Evolutionary conservation across 2,797 vertebrate genomes (phyloP).

Genomic region (Trachurus trachurus): DNA sequence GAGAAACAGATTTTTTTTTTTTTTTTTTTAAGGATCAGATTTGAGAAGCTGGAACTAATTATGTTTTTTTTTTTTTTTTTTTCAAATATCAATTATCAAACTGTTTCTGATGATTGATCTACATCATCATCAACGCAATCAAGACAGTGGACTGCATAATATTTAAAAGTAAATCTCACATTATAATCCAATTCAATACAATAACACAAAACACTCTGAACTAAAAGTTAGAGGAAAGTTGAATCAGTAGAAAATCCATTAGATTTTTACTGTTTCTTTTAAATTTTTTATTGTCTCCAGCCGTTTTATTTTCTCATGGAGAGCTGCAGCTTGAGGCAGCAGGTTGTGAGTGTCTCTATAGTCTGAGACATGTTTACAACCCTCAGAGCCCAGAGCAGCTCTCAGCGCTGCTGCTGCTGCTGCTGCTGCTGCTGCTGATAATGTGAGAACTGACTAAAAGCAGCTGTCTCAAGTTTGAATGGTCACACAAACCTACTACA

Average conservation of each 20-base stretch:
- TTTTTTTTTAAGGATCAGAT: no score
- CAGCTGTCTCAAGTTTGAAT: slow-evolving; percentile 36
- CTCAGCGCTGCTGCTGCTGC: slow-evolving; percentile 8
- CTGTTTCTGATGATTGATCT: no score
- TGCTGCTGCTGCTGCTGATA: slow-evolving; percentile 1
- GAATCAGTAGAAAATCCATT: neutral
- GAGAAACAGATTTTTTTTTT: no score
- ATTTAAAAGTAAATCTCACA: neutral
- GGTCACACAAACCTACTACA: neutral
- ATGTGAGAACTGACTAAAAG: slow-evolving; percentile 27
- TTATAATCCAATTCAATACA: neutral
- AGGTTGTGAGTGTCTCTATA: neutral
- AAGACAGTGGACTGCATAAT: neutral
- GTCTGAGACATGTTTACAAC: slow-evolving; percentile 40
- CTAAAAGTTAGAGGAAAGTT: no score
- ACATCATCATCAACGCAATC: no score
- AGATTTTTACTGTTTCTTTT: neutral
- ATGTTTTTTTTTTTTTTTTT: no score
- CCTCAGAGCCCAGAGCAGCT: slow-evolving; percentile 4
- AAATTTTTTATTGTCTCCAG: neutral
- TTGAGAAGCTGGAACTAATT: no score
- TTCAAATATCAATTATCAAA: no score
- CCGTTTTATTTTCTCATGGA: no score
- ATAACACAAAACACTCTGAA: neutral
- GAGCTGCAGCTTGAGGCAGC: neutral